These are phyloP conservation scores for Grus americana DNA, from an alignment of 2,113 vertebrate species.

Conservation along the genomic window DNA sequence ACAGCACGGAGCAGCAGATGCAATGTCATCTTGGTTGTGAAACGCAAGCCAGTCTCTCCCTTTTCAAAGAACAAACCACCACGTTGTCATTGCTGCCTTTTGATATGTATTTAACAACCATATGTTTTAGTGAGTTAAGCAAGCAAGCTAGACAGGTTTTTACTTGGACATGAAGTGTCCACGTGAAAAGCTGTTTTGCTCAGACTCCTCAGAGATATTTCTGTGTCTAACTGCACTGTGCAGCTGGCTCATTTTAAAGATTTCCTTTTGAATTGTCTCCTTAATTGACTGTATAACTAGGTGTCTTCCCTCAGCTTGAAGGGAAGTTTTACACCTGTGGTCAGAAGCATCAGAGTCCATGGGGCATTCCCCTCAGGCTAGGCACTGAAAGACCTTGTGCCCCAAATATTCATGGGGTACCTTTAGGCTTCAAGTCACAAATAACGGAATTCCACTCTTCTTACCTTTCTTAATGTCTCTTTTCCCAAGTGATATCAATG, in stretches of 20 bases:
- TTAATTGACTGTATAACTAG: not conserved
- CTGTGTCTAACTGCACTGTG: not conserved
- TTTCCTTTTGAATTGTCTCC: not conserved
- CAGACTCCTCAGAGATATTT: not conserved
- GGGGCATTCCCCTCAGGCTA: not conserved
- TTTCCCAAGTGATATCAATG: not conserved
- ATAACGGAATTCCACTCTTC: constrained; percentile 27
- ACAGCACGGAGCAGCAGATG: not conserved
- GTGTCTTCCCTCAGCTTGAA: not conserved
- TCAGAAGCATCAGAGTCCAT: not conserved
- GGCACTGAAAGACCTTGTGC: not conserved
- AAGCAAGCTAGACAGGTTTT: not conserved
- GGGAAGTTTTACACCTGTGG: not conserved
- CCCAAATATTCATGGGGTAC: not conserved
- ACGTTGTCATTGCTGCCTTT: not conserved
- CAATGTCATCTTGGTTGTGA: not conserved
- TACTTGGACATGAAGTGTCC: not conserved
- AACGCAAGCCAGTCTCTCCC: not conserved
- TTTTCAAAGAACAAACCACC: not conserved
- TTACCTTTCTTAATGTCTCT: not conserved
- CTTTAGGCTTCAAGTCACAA: not conserved
- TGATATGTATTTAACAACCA: constrained; percentile 3
- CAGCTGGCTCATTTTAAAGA: not conserved
- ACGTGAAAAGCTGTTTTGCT: not conserved
- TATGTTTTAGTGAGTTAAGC: not conserved